Base-by-base conservation (phyloP, 1,140 invertebrate genomes). In the Drosophila burlai region DNA sequence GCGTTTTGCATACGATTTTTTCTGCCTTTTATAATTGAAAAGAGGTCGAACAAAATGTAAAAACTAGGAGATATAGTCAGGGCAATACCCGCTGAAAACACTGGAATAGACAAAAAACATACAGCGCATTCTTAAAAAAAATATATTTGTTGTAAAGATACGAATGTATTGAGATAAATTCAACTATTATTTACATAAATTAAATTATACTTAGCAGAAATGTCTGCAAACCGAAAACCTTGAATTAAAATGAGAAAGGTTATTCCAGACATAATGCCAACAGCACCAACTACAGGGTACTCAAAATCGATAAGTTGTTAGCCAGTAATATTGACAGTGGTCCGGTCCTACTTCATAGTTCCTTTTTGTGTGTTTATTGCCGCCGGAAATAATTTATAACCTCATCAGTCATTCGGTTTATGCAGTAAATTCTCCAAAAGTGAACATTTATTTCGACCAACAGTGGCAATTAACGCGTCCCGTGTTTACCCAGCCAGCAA, bases 331-430 rank as follows among this genome's bases (percentile, higher is more conserved):
- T 69, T 61, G 77, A 64, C 55, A 46, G 18, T 9, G 34, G 34
- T n/a, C 24, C 16, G 42, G 18, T 18, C 49, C 38, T 45, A 42
- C 21, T 73, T 64, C 55, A 50, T 64, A 67, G 57, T 64, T 52
- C 13, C 26, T 21, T 59, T 58, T 54, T 42, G 31, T 18, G 34
- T 42, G 40, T 61, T 42, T 43, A 57, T 52, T 59, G 29, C 31
- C 46, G 38, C 38, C 36, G 38, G 45, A 43, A 54, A 78, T 74
- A 77, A 76, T 84, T 80, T 76, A 80, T 76, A 72, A 72, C 67
- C 72, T 67, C 81, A 83, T 83, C 81, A 84, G 81, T 84, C 81
- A 84, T 76, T 84, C 65, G 74, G 82, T 66, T 84, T 66, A 83
- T 80, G 62, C 50, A 83, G 65, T 84, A 80, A 71, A 80, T 68